A percentile compares a stretch with the other conserved stretches of the same genome.
These are phyloP conservation scores for Solen grandis DNA, from an alignment of 1,140 invertebrate species.

Conservation along the genomic window DNA sequence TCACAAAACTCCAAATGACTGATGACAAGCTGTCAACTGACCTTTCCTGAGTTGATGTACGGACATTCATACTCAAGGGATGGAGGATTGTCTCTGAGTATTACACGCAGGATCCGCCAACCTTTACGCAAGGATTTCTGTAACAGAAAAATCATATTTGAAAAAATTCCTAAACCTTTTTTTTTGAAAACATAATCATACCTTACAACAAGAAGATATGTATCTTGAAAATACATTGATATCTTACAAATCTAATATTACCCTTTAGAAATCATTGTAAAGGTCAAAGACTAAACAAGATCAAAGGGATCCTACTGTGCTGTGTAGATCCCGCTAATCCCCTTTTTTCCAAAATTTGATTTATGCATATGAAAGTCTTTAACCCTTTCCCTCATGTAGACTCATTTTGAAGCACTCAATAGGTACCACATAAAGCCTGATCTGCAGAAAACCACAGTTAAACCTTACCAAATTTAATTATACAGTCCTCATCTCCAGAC, in stretches of 20 bases:
- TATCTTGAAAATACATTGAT: not conserved
- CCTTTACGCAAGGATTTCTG: conserved; percentile 69
- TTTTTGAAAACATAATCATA: no score
- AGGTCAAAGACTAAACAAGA: not conserved
- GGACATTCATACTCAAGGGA: conserved; percentile 63
- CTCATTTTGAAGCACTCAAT: no score
- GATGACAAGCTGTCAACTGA: no score
- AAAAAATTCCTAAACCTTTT: no score
- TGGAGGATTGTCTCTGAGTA: conserved; percentile 61
- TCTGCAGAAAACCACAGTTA: no score
- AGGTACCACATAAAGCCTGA: no score
- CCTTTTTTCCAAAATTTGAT: no score
- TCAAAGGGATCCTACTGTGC: not conserved
- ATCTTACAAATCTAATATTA: not conserved
- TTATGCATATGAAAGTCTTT: no score
- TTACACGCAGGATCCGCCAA: conserved; percentile 67
- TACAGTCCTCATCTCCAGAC: no score
- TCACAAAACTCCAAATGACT: no score
- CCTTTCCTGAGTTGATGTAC: conserved; percentile 12
- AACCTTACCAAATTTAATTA: no score
- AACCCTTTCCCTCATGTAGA: no score
- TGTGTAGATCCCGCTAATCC: not conserved
- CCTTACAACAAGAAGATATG: not conserved
- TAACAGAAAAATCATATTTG: conserved; percentile 29
- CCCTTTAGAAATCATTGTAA: not conserved